Evolutionary conservation across 1,140 invertebrate species (phyloP), one percentile per base, ranked within the genome.

Genomic region (Drosophila ficusphila): DNA sequence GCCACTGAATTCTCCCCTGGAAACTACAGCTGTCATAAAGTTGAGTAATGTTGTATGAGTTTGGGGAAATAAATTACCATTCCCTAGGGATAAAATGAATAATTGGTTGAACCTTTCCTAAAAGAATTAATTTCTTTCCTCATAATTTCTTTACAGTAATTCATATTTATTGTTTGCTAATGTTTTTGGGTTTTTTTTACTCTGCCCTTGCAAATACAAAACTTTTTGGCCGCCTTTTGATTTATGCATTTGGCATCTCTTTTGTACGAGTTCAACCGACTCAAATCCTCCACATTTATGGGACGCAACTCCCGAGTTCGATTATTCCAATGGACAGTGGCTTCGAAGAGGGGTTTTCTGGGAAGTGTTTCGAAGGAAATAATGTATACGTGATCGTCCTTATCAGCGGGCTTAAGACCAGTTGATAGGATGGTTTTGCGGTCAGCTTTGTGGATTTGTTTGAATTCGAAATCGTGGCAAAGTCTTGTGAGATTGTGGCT

Each of bases 241-340:
- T 81, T 53, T 0, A 93, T 90, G 71, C 93, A 94, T 3, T 78
- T 62, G 41, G 92, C 91, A 39, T 92, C 89, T 2, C 89, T 90
- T 7, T 82, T 90, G 79, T 95, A 95, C 0, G 90, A 81, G 65
- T 94, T 94, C 21, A 95, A 90, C 19, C 95, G 91, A 68, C 94
- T 95, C 1, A 95, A 92, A 14, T 89, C 82, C 21, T 54, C 23
- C 0, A 76, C 56, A 12, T 71, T 47, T 25, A 79, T 60, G 4
- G 56, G 39, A 1, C 67, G 34, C 7, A 83, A 31, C 3, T 16
- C 11, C 5, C 65, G 46, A 16, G 51, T 79, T 7, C 33, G 51
- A 39, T 47, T 29, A 51, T 92, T 77, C 49, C 92, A 92, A 1
- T 65, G 54, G 7, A 93, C 91, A 2, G 93, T 95, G 7, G 93